Evolutionary conservation across 2,113 vertebrate genomes (phyloP), one percentile per base, ranked within the genome.

Genomic region (Corythornis cristatus): DNA sequence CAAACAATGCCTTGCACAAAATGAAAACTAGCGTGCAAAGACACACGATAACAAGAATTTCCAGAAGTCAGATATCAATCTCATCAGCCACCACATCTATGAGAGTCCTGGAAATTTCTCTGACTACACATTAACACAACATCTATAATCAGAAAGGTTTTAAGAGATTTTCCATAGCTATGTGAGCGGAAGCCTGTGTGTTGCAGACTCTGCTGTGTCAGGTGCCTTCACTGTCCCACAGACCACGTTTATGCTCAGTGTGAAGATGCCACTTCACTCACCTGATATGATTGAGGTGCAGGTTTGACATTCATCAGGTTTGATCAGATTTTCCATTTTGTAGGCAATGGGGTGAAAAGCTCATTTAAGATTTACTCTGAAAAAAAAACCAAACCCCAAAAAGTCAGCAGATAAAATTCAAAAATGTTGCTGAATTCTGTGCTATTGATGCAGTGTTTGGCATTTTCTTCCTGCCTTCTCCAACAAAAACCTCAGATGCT

Each of bases 151-250:
- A 80, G 60, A 35, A 43, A 29, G 19, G 2, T 70, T 77, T 80
- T 12, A 54, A 73, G 22, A 9, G 15, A 58, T 64, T 33, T 40
- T 16, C 43, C 43, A 56, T 54, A 76, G 16, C 25, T 13, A 4
- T 0, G 0, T 9, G 60, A 68, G 26, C 28, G 51, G 6, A 28
- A 42, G 6, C 8, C 37, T 21, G 15, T 7, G 25, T 2, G 1
- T 35, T 57, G n/a, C 1, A 28, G 43, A 11, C 22, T 65, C 43
- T 46, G 13, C 15, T 53, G 20, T 23, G 16, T 29, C 51, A 77
- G 29, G 6, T 13, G 13, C 25, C 20, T 54, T 28, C 45, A 6
- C 2, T 31, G 35, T 3, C 5, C 60, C 87, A 45, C 22, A 43
- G 50, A 58, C 37, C 33, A 11, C 15, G 4, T 15, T 43, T 40